phyloP scores from a whole-genome alignment of 2,888 invertebrate genomes.

The Clunio marinus region DNA sequence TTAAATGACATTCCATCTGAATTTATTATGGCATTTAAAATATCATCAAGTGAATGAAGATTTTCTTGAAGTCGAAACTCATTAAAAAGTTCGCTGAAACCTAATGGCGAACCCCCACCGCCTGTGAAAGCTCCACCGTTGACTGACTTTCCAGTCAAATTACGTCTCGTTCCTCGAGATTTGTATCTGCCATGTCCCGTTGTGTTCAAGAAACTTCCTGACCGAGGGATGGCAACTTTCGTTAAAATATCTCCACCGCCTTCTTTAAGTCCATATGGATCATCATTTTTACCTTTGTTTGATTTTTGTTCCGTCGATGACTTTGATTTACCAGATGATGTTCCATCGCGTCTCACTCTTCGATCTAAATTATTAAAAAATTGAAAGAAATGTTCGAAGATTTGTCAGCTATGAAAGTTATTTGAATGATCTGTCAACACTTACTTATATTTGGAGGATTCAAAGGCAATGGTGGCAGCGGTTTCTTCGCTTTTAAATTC shows the following conservation, averaged over 20 bases:
- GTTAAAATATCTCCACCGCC: constrained; percentile 77
- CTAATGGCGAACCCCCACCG: constrained; percentile 66
- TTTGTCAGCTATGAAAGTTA: neutral
- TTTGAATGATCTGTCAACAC: neutral
- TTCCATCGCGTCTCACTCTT: constrained; percentile 8
- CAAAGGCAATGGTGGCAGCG: constrained; percentile 56
- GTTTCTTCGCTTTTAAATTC: constrained; percentile 56
- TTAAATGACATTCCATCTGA: constrained; percentile 91
- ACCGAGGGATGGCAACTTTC: constrained; percentile 79
- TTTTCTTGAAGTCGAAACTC: constrained; percentile 85
- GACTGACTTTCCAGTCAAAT: constrained; percentile 43
- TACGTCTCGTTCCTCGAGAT: constrained; percentile 53
- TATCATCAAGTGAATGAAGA: constrained; percentile 81
- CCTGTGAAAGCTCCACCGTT: constrained; percentile 54
- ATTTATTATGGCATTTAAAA: constrained; percentile 81
- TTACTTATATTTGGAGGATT: constrained; percentile 43
- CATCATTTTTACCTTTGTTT: neutral
- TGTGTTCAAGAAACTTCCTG: constrained; percentile 79
- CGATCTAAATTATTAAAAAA: neutral
- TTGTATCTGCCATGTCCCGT: constrained; percentile 73
- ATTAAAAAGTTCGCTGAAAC: constrained; percentile 81
- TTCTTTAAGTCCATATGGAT: constrained; percentile 45
- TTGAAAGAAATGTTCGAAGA: constrained; percentile 9
- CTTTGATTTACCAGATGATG: constrained; percentile 23
- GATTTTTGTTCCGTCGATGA: constrained; percentile 21